Conservation (phyloP, 2,888 invertebrate genomes). For the Hypolimnas misippus region DNA sequence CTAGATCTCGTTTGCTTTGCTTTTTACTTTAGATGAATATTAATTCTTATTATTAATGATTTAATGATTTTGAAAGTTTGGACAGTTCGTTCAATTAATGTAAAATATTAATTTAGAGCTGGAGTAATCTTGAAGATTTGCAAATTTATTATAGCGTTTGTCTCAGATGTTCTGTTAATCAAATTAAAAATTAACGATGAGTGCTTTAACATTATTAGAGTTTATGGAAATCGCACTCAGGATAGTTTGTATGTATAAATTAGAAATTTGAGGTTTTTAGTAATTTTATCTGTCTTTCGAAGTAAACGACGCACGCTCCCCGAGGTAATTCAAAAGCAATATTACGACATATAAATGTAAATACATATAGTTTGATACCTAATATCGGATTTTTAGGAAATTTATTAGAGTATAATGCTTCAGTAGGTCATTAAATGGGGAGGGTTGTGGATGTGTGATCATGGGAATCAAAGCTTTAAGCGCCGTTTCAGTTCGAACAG, state of each 20-base stretch:
- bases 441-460: constrained; percentile 73
- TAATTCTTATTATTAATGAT: constrained; percentile 36
- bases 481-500: constrained; percentile 71
- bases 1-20: constrained; percentile 51
- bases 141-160: constrained; percentile 70
- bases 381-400: constrained; percentile 81
- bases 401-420: constrained; percentile 79
- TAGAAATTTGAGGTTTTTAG: constrained; percentile 80
- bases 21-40: constrained; percentile 41
- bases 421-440: constrained; percentile 73
- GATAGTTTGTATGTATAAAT: constrained; percentile 71
- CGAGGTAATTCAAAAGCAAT: constrained; percentile 83
- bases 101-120: constrained; percentile 63
- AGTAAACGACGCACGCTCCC: constrained; percentile 79
- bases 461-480: constrained; percentile 83
- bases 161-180: constrained; percentile 67
- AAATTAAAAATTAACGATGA: constrained; percentile 69
- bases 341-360: constrained; percentile 83
- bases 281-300: constrained; percentile 67
- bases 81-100: constrained; percentile 33
- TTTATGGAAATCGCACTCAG: constrained; percentile 73
- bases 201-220: constrained; percentile 79
- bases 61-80: constrained; percentile 41
- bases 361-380: constrained; percentile 82
- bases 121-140: constrained; percentile 76